Percentiles rank a stretch among this genome's conserved stretches.
Evolutionary conservation across 2,888 invertebrate species (phyloP).

Genomic region (Cataglyphis cursor): DNA sequence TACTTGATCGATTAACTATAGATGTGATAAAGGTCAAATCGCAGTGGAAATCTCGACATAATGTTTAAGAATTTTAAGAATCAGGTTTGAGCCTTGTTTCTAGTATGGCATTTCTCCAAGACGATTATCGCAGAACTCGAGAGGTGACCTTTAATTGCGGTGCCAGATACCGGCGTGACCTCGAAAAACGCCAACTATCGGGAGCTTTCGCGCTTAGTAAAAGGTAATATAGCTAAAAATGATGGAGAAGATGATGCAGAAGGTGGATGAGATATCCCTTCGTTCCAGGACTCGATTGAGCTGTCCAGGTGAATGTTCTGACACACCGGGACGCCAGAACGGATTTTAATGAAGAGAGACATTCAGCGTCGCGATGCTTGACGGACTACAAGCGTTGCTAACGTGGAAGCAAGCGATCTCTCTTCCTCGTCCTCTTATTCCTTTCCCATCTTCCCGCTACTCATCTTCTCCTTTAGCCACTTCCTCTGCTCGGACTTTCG

Average conservation of each 20-base stretch:
- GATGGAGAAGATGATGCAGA: constrained; percentile 12
- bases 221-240: constrained; percentile 59
- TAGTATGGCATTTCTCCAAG: constrained; percentile 48
- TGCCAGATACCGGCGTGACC: constrained; percentile 62
- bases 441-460: constrained; percentile 38
- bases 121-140: constrained; percentile 19
- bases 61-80: constrained; percentile 15
- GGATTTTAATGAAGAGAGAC: constrained; percentile 80
- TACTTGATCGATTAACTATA: constrained; percentile 26
- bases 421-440: constrained; percentile 61
- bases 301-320: constrained; percentile 75
- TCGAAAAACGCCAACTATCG: constrained; percentile 61
- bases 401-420: constrained; percentile 72
- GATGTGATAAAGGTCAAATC: constrained; percentile 33
- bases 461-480: constrained; percentile 56
- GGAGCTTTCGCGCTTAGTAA: constrained; percentile 59
- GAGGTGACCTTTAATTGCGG: constrained; percentile 74
- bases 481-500: constrained; percentile 61
- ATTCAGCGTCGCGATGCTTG: constrained; percentile 73
- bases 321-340: constrained; percentile 74
- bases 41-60: constrained; percentile 7
- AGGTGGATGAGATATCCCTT: constrained; percentile 60
- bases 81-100: constrained; percentile 11
- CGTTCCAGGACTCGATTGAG: constrained; percentile 72
- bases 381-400: constrained; percentile 81